Evolutionary conservation across 2,888 invertebrate genomes (phyloP).

Genomic region (Diarsia rubi): DNA sequence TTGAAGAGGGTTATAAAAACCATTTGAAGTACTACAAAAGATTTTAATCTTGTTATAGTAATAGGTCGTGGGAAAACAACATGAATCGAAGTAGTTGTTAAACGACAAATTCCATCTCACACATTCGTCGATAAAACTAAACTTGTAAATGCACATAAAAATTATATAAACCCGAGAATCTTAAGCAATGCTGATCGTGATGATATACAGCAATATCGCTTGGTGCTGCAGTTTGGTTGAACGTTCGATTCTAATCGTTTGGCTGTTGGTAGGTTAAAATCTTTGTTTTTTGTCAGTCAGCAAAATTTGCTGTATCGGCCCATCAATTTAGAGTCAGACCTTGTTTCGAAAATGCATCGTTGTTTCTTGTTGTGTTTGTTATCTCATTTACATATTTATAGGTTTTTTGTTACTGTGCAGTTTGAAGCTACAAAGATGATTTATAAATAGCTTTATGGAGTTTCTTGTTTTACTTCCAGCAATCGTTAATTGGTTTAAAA

Average conservation of each 20-base stretch:
- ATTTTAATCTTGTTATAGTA: neutral
- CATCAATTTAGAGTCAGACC: neutral
- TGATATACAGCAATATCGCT: neutral
- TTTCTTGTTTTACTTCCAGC: neutral
- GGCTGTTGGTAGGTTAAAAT: neutral
- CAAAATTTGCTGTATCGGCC: neutral
- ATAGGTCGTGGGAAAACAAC: neutral
- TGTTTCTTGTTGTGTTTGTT: neutral
- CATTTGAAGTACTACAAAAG: neutral
- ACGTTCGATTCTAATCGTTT: conserved; percentile 4
- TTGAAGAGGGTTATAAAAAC: neutral
- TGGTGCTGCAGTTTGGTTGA: conserved; percentile 4
- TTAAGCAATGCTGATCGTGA: neutral
- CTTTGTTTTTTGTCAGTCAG: conserved; percentile 7
- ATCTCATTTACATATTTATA: neutral
- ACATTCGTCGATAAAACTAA: neutral
- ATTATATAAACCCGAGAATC: neutral
- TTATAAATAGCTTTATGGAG: neutral
- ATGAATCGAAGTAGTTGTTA: neutral
- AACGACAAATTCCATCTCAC: neutral
- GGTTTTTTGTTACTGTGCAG: neutral
- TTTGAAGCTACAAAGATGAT: neutral
- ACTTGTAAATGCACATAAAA: neutral
- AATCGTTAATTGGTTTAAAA: neutral
- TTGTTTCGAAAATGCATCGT: neutral